Evolutionary conservation across 2,113 vertebrate species (phyloP).

Genomic region (Spizaetus ornatus): DNA sequence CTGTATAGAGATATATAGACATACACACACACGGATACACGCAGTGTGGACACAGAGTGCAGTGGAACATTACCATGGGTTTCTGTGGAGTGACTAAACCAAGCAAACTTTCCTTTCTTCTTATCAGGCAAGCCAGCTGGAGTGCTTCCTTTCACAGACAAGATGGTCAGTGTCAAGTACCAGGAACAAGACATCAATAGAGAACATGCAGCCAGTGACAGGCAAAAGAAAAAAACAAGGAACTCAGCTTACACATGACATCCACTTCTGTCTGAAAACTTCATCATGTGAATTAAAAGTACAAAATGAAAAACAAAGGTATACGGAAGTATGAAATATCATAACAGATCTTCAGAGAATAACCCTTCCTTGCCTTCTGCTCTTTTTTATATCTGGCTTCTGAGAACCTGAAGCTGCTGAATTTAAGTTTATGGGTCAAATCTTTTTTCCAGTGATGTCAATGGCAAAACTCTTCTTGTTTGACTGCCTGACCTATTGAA

Average conservation of each 20-base stretch:
- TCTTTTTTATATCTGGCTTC: neutral
- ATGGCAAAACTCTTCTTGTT: neutral
- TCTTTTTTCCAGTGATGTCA: neutral
- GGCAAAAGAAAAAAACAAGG: conserved; percentile 73
- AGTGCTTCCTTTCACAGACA: conserved; percentile 79
- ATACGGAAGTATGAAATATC: neutral
- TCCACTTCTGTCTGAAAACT: conserved; percentile 48
- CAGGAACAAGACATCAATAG: conserved; percentile 76
- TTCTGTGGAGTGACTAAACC: conserved; percentile 84
- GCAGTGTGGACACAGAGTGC: conserved; percentile 26
- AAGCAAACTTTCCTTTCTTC: conserved; percentile 83
- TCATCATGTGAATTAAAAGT: conserved; percentile 41
- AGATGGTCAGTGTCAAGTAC: conserved; percentile 74
- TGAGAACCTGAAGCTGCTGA: neutral
- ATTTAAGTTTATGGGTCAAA: neutral
- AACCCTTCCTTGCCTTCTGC: neutral
- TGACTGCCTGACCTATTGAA: neutral
- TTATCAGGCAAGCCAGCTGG: conserved; percentile 75
- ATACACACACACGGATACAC: neutral
- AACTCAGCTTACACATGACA: conserved; percentile 66
- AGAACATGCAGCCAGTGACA: conserved; percentile 73
- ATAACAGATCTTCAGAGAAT: neutral
- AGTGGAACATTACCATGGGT: conserved; percentile 77
- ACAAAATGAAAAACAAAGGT: conserved; percentile 16
- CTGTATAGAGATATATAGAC: neutral